These are phyloP conservation scores for Cliona cf. orientalis DNA, from an alignment of 37 sponge, comb jelly and placozoan genomes.

Conservation along the genomic window DNA sequence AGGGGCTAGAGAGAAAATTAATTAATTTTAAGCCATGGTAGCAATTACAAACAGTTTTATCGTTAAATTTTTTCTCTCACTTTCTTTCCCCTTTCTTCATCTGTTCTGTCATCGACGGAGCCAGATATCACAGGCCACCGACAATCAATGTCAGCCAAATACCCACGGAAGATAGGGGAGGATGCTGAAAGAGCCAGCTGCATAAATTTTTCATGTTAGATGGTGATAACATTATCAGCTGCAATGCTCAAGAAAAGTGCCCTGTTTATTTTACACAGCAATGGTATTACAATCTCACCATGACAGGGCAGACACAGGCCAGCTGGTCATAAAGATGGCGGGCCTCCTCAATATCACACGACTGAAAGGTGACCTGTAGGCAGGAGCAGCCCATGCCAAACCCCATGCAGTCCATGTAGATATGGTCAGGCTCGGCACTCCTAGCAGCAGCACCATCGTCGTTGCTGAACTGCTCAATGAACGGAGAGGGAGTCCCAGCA, in stretches of 20 bases:
- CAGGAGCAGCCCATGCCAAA: conserved; percentile 98
- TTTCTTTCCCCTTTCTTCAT: conserved; percentile 84
- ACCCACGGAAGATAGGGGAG: conserved; percentile 84
- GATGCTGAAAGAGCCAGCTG: conserved; percentile 92
- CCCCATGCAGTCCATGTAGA: conserved; percentile 97
- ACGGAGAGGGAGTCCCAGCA: conserved; percentile 65
- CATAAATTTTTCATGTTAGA: not conserved
- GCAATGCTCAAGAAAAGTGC: not conserved
- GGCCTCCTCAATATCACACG: conserved; percentile 85
- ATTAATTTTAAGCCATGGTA: no score
- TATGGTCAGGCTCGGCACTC: conserved; percentile 86
- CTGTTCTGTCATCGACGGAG: conserved; percentile 92
- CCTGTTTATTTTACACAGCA: not conserved
- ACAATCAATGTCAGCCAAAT: conserved; percentile 88
- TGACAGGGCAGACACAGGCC: conserved; percentile 84
- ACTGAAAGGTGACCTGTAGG: conserved; percentile 94
- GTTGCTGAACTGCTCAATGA: conserved; percentile 69
- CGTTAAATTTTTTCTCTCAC: conserved; percentile 6
- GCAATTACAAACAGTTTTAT: not conserved
- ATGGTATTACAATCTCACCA: conserved; percentile 51
- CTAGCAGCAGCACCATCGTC: conserved; percentile 59
- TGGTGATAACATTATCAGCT: not conserved
- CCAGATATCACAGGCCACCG: conserved; percentile 79
- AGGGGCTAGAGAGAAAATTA: conserved; percentile 47
- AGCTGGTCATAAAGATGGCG: conserved; percentile 93